phyloP scores from a whole-genome alignment of 2,113 vertebrate species.

The Chiloscyllium plagiosum region DNA sequence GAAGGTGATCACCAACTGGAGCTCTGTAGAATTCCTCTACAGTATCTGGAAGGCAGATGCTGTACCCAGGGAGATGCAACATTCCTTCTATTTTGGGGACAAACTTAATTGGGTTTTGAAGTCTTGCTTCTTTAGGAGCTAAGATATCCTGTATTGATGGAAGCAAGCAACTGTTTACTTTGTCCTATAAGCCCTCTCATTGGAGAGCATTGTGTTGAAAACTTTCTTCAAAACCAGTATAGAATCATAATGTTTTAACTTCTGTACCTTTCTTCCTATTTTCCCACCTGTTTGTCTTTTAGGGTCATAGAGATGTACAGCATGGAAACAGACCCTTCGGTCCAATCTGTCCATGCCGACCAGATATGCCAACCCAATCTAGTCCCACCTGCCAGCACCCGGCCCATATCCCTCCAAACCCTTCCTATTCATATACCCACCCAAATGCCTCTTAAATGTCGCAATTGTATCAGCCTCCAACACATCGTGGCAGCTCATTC shows the following conservation, averaged over 20 bases:
- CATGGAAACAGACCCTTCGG: too few relatives aligned
- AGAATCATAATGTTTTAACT: not conserved
- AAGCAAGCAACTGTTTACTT: not conserved
- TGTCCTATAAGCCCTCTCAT: not conserved
- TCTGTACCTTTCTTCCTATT: not conserved
- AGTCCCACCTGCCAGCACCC: too few relatives aligned
- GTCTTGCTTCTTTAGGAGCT: not conserved
- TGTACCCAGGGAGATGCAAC: not conserved
- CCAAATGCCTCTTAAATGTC: too few relatives aligned
- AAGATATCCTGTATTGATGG: not conserved
- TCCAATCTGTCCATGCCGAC: too few relatives aligned
- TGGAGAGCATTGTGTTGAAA: not conserved
- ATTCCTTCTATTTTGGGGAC: not conserved
- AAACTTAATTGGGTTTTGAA: not conserved
- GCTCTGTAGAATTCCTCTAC: not conserved
- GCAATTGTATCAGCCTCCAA: too few relatives aligned
- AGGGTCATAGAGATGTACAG: too few relatives aligned
- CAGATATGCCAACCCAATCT: too few relatives aligned
- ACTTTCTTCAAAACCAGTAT: not conserved
- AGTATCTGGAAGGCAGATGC: not conserved
- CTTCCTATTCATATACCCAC: too few relatives aligned
- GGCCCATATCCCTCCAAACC: too few relatives aligned
- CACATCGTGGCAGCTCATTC: too few relatives aligned
- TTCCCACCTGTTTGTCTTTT: not conserved
- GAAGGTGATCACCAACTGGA: not conserved